These are phyloP conservation scores for Lochmaea crataegi DNA, from an alignment of 2,888 invertebrate species.

Conservation along the genomic window DNA sequence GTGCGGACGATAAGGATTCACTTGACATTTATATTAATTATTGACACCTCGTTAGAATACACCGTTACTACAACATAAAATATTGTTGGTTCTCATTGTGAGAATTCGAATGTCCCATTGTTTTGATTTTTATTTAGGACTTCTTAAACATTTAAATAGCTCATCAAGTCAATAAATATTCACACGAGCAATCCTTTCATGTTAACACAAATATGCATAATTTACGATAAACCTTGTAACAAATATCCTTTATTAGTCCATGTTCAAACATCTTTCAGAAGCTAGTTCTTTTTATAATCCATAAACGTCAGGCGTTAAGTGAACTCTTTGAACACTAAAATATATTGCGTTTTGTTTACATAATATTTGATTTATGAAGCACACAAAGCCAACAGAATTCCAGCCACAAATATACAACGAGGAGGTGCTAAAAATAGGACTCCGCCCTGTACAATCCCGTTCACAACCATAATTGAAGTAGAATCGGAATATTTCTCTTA, in stretches of 20 bases:
- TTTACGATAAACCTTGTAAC: not conserved
- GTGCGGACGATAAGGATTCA: too few relatives aligned
- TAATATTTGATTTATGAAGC: conserved; percentile 47
- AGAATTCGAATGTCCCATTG: too few relatives aligned
- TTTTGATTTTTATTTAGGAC: too few relatives aligned
- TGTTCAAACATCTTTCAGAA: not conserved
- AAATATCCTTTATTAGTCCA: not conserved
- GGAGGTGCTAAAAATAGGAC: conserved; percentile 35
- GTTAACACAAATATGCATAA: not conserved
- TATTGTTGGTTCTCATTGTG: too few relatives aligned
- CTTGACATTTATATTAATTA: too few relatives aligned
- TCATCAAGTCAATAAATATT: not conserved
- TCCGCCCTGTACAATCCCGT: conserved; percentile 49
- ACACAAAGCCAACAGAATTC: conserved; percentile 36
- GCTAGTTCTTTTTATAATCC: conserved; percentile 12
- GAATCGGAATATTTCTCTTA: not conserved
- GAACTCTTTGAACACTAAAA: conserved; percentile 31
- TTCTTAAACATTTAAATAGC: too few relatives aligned
- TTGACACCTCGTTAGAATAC: too few relatives aligned
- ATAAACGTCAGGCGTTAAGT: conserved; percentile 40
- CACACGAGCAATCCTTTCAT: not conserved
- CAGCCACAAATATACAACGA: conserved; percentile 33
- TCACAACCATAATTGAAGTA: conserved; percentile 11
- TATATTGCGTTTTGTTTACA: conserved; percentile 46
- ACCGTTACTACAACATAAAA: too few relatives aligned